A percentile compares a stretch with the other conserved stretches of the same genome.
Conservation (phyloP, 2,888 invertebrate genomes). For the Pocota personata region DNA sequence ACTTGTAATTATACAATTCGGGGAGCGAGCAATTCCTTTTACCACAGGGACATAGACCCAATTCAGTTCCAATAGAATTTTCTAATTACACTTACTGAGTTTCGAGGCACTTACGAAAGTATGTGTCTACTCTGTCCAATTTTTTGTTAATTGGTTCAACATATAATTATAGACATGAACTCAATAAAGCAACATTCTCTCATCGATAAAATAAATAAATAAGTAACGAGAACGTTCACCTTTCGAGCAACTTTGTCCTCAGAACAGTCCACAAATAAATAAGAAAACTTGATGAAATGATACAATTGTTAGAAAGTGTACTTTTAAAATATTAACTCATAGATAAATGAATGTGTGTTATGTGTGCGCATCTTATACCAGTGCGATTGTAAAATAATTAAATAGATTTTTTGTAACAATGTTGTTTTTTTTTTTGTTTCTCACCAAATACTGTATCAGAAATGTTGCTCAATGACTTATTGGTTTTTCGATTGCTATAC, state of each 20-base stretch:
- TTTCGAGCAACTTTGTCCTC: not conserved
- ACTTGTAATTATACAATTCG: too few relatives aligned
- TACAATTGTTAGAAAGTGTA: not conserved
- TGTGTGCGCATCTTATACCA: not conserved
- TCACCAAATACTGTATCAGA: conserved; percentile 75
- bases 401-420: not conserved
- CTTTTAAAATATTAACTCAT: not conserved
- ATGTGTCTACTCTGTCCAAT: not conserved
- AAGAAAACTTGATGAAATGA: not conserved
- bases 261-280: not conserved
- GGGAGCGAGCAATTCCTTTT: not conserved
- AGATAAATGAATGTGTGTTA: not conserved
- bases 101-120: not conserved
- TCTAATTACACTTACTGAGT: not conserved
- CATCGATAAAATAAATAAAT: not conserved
- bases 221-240: not conserved
- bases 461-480: conserved; percentile 76
- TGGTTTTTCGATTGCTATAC: conserved; percentile 74
- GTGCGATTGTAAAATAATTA: not conserved
- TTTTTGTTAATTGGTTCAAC: not conserved
- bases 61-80: not conserved
- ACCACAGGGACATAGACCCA: not conserved
- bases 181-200: not conserved
- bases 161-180: not conserved
- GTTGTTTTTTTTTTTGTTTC: conserved; percentile 31